A percentile compares a stretch with the other conserved stretches of the same genome.
Conservation (phyloP, 2,888 invertebrate genomes). For the Disparrhopalites patrizii region DNA sequence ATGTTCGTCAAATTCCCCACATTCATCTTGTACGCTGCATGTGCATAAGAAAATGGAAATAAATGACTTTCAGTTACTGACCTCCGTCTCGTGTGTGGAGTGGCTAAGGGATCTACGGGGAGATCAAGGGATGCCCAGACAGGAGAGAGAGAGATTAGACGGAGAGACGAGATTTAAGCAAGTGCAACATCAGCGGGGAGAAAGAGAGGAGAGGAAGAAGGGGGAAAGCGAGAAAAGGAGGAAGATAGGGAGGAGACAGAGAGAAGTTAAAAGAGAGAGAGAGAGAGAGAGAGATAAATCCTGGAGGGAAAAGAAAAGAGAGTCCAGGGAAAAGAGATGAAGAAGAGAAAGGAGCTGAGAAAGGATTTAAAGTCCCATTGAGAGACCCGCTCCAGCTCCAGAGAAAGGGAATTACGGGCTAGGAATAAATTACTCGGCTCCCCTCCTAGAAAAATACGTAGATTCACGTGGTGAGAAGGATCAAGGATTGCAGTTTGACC, state of each 20-base stretch:
- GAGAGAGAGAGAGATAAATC: neutral
- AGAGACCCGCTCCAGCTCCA: too few relatives aligned
- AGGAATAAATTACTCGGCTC: too few relatives aligned
- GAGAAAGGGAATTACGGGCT: too few relatives aligned
- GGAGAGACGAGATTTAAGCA: neutral
- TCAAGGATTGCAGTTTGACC: too few relatives aligned
- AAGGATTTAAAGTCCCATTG: too few relatives aligned
- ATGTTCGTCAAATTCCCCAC: slow-evolving; percentile 32
- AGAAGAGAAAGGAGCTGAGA: too few relatives aligned
- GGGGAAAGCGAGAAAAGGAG: neutral
- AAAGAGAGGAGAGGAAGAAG: neutral
- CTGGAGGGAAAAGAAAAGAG: neutral
- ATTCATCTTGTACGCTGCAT: slow-evolving; percentile 25
- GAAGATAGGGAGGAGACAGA: neutral
- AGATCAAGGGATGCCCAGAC: neutral
- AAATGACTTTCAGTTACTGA: too few relatives aligned
- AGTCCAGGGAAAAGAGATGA: neutral
- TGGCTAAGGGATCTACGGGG: too few relatives aligned
- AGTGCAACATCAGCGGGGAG: neutral
- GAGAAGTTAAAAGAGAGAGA: neutral
- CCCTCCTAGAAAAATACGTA: too few relatives aligned
- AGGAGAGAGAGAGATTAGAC: neutral
- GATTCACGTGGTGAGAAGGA: too few relatives aligned
- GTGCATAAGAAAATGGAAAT: too few relatives aligned
- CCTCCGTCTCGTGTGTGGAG: too few relatives aligned